A percentile compares a stretch with the other conserved stretches of the same genome.
These are phyloP conservation scores for Physocephala rufipes DNA, from an alignment of 2,888 invertebrate species.

Conservation along the genomic window DNA sequence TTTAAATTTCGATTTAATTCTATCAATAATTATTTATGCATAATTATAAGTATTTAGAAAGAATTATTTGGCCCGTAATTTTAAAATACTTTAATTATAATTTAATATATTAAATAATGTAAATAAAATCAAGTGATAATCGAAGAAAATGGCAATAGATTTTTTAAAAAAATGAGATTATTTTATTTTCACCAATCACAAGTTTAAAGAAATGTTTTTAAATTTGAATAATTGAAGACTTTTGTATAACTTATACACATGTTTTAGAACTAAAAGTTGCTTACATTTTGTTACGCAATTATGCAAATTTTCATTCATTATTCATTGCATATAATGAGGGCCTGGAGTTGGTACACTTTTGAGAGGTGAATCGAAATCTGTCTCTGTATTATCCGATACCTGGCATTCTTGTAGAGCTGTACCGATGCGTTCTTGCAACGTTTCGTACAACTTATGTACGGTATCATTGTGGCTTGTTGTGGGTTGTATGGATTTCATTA, in stretches of 20 bases:
- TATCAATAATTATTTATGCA: neutral
- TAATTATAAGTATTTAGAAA: too few relatives aligned
- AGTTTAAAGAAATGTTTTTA: too few relatives aligned
- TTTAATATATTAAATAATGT: too few relatives aligned
- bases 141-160: too few relatives aligned
- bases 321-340: slow-evolving; percentile 68
- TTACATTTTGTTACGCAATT: neutral
- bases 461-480: slow-evolving; percentile 84
- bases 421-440: slow-evolving; percentile 81
- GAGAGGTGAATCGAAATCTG: slow-evolving; percentile 83
- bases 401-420: slow-evolving; percentile 74
- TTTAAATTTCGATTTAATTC: neutral
- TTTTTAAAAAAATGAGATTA: too few relatives aligned
- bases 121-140: too few relatives aligned
- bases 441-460: slow-evolving; percentile 81
- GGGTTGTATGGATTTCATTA: slow-evolving; percentile 72
- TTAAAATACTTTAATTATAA: too few relatives aligned
- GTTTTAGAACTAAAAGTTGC: slow-evolving; percentile 1
- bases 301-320: neutral
- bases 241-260: too few relatives aligned
- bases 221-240: too few relatives aligned
- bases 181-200: too few relatives aligned
- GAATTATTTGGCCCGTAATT: too few relatives aligned
- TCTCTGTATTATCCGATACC: slow-evolving; percentile 71
- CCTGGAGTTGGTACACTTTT: slow-evolving; percentile 87